These are phyloP conservation scores for Bombyx huttoni DNA, from an alignment of 2,888 invertebrate species.

Conservation along the genomic window DNA sequence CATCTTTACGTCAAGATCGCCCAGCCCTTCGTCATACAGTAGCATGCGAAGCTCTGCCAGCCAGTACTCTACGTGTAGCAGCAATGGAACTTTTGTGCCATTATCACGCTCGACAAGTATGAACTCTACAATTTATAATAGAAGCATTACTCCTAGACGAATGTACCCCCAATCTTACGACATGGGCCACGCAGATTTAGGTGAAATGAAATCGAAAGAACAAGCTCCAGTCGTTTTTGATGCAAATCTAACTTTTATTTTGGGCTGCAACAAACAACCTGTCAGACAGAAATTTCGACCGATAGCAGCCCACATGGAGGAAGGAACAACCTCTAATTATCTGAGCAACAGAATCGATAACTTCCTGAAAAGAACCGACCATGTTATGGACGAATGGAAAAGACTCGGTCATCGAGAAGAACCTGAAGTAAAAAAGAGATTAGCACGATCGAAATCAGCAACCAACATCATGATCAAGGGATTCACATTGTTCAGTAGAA, in stretches of 20 bases:
- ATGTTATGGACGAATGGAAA: slow-evolving; percentile 90
- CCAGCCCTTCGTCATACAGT: slow-evolving; percentile 67
- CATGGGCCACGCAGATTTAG: slow-evolving; percentile 57
- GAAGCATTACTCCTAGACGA: slow-evolving; percentile 75
- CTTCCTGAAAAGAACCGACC: slow-evolving; percentile 87
- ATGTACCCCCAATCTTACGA: slow-evolving; percentile 77
- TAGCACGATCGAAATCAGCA: slow-evolving; percentile 80
- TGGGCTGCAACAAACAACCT: slow-evolving; percentile 81
- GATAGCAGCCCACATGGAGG: slow-evolving; percentile 82
- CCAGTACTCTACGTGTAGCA: slow-evolving; percentile 63
- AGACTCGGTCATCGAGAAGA: slow-evolving; percentile 76
- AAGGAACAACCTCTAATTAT: slow-evolving; percentile 82
- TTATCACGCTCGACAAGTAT: slow-evolving; percentile 56
- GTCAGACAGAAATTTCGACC: slow-evolving; percentile 78
- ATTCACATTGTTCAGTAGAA: slow-evolving; percentile 77
- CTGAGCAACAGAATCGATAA: slow-evolving; percentile 83
- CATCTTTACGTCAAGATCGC: slow-evolving; percentile 64
- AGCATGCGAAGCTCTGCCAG: slow-evolving; percentile 52
- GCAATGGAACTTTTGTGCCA: slow-evolving; percentile 53
- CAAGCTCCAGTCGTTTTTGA: slow-evolving; percentile 86
- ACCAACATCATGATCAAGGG: slow-evolving; percentile 89
- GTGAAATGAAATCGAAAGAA: slow-evolving; percentile 76
- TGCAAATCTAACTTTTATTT: slow-evolving; percentile 84
- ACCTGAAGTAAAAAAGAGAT: slow-evolving; percentile 46
- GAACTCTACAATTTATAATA: slow-evolving; percentile 45